Percentiles rank a stretch among this genome's conserved stretches.
Conservation (phyloP, 1,140 invertebrate genomes). For the Aplysia californica region DNA sequence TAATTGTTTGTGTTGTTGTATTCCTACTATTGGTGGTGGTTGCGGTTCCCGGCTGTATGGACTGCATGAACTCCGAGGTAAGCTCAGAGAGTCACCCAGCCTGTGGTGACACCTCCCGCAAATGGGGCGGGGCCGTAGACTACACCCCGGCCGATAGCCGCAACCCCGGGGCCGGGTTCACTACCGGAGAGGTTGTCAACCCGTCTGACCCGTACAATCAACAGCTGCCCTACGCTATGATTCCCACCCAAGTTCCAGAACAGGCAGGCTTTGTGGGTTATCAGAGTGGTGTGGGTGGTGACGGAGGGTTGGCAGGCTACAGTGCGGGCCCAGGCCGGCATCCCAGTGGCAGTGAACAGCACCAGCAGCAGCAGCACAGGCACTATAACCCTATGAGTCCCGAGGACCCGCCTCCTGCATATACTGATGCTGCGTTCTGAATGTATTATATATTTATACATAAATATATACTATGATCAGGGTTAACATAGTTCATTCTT, state of each 20-base stretch:
- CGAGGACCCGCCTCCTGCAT: neutral
- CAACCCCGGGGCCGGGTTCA: neutral
- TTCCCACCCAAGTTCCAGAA: slow-evolving; percentile 14
- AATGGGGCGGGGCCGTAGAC: slow-evolving; percentile 22
- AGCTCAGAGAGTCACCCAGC: slow-evolving; percentile 34
- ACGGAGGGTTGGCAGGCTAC: neutral
- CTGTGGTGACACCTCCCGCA: slow-evolving; percentile 1
- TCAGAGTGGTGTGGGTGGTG: neutral
- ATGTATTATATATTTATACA: too few relatives aligned
- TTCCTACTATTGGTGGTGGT: slow-evolving; percentile 1
- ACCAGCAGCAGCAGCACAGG: neutral
- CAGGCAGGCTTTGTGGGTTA: slow-evolving; percentile 26
- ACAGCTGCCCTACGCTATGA: slow-evolving; percentile 17
- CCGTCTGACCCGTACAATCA: neutral
- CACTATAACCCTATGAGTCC: neutral
- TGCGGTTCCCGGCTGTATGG: slow-evolving; percentile 20
- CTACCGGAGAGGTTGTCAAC: slow-evolving; percentile 18
- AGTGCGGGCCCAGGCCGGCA: neutral
- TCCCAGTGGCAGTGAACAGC: neutral
- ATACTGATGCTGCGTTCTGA: too few relatives aligned
- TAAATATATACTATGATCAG: too few relatives aligned
- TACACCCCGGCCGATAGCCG: neutral
- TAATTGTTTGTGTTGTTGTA: slow-evolving; percentile 2
- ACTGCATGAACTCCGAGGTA: slow-evolving; percentile 40
- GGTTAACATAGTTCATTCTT: too few relatives aligned